Evolutionary conservation across 2,888 invertebrate genomes (phyloP).

Genomic region (Orthonychiurus folsomi): DNA sequence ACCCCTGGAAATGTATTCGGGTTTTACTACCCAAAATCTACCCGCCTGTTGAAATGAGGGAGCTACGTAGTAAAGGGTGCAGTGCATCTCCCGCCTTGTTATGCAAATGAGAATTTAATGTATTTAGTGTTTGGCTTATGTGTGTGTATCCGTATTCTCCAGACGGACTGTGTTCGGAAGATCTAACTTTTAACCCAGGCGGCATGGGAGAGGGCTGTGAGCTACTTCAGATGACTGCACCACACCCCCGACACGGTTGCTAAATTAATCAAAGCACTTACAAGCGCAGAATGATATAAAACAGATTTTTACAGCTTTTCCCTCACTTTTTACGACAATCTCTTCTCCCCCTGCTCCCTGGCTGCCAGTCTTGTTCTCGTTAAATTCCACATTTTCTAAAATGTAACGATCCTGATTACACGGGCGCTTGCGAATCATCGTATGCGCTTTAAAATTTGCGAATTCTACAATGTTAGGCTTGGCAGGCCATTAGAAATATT

Average conservation of each 20-base stretch:
- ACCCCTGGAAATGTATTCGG: no score
- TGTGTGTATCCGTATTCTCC: not conserved
- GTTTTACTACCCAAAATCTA: no score
- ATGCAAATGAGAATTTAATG: not conserved
- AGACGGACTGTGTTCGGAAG: not conserved
- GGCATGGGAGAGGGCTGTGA: not conserved
- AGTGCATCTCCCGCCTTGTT: not conserved
- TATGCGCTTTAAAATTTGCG: no score
- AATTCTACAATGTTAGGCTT: no score
- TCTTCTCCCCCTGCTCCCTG: not conserved
- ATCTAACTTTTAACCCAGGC: not conserved
- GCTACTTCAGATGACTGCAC: not conserved
- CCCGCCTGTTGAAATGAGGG: no score
- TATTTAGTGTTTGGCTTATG: not conserved
- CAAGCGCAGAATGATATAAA: not conserved
- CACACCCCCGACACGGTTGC: not conserved
- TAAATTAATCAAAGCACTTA: not conserved
- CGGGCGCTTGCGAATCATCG: no score
- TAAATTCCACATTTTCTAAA: no score
- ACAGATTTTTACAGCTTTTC: not conserved
- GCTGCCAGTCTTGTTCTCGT: no score
- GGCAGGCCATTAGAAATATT: no score
- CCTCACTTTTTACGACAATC: not conserved
- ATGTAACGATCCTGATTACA: no score
- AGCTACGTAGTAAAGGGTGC: no score